A percentile compares a stretch with the other conserved stretches of the same genome.
phyloP scores from a whole-genome alignment of 2,888 invertebrate species.

The Heliconius erato region DNA sequence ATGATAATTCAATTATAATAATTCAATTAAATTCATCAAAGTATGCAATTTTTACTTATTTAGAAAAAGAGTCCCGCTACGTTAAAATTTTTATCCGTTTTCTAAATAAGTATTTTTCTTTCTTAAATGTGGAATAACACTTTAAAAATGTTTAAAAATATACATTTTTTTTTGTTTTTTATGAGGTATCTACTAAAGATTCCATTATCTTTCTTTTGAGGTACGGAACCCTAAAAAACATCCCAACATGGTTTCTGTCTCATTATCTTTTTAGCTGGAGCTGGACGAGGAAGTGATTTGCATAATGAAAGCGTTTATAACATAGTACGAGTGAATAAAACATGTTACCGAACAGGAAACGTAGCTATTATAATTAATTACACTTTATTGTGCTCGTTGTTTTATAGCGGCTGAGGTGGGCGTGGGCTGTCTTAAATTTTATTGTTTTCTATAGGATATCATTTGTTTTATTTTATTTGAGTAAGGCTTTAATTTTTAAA shows the following conservation, averaged over 20 bases:
- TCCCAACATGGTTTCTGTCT: conserved; percentile 31
- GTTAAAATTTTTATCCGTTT: too few species aligned
- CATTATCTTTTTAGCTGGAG: conserved; percentile 41
- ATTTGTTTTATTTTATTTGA: conserved; percentile 1
- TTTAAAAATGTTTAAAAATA: too few species aligned
- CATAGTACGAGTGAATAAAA: conserved; percentile 43
- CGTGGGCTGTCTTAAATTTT: conserved; percentile 9
- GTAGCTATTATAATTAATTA: conserved; percentile 44
- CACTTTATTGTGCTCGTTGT: conserved; percentile 39
- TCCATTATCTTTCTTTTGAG: background rate
- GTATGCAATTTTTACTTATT: too few species aligned
- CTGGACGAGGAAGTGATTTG: conserved; percentile 51
- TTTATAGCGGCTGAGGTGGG: conserved; percentile 31
- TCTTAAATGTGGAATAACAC: too few species aligned
- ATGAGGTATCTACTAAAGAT: background rate
- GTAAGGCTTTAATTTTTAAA: background rate
- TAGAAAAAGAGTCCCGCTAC: too few species aligned
- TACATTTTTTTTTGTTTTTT: too few species aligned
- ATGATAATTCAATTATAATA: too few species aligned
- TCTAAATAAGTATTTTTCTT: too few species aligned
- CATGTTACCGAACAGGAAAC: conserved; percentile 47
- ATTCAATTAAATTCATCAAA: too few species aligned
- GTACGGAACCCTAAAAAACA: conserved; percentile 16
- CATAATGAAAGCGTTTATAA: conserved; percentile 51
- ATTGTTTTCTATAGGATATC: background rate